These are phyloP conservation scores for Aleiodes alternator DNA, from an alignment of 2,888 invertebrate species.

Conservation along the genomic window DNA sequence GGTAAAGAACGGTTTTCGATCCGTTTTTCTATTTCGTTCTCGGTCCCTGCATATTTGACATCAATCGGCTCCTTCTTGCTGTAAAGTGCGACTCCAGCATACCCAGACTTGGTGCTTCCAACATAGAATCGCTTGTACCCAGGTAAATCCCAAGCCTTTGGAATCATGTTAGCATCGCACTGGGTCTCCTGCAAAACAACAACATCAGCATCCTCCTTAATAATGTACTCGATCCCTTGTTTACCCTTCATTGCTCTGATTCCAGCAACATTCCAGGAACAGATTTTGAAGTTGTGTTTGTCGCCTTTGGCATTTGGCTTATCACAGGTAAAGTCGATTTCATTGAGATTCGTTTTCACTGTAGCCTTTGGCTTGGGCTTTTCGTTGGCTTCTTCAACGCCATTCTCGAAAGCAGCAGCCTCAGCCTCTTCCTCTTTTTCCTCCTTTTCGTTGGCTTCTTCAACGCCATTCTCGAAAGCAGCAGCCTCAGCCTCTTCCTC, in stretches of 20 bases:
- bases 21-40: too few species aligned
- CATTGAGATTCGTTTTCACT: constrained; percentile 79
- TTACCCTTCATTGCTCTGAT: too few species aligned
- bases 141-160: constrained; percentile 84
- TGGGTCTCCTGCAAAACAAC: constrained; percentile 89
- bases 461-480: neutral
- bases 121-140: constrained; percentile 92
- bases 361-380: constrained; percentile 75
- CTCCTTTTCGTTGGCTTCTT: too few species aligned
- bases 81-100: constrained; percentile 94
- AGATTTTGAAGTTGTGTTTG: too few species aligned
- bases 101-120: constrained; percentile 83
- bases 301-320: too few species aligned
- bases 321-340: constrained; percentile 80
- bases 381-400: constrained; percentile 65
- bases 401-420: constrained; percentile 55
- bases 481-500: too few species aligned
- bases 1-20: too few species aligned
- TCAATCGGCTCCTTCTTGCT: constrained; percentile 89
- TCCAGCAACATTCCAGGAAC: too few species aligned
- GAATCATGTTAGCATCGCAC: constrained; percentile 88
- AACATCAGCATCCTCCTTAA: too few species aligned
- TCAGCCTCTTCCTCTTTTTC: constrained; percentile 11
- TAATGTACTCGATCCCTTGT: too few species aligned
- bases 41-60: constrained; percentile 89